Conservation (phyloP, 2,113 vertebrate genomes). For the Loxodonta africana region DNA sequence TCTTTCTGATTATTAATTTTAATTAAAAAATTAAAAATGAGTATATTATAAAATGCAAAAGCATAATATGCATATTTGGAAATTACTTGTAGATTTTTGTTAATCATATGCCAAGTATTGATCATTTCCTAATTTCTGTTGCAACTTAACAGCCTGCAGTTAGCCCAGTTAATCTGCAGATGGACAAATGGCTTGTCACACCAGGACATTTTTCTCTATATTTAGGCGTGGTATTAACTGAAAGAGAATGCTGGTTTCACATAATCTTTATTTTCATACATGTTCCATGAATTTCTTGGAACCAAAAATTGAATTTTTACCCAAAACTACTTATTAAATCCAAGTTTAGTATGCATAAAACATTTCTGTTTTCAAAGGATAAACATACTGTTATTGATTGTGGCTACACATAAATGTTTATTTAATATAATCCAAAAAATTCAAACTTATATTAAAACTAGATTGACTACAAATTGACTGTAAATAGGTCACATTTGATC, state of each 20-base stretch:
- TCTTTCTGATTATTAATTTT: background rate
- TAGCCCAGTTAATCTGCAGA: background rate
- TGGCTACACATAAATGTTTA: conserved; percentile 21
- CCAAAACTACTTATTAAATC: conserved; percentile 30
- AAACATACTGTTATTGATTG: background rate
- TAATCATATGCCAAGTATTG: background rate
- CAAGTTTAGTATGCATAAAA: background rate
- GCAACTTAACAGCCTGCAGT: background rate
- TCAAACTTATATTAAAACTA: conserved; percentile 41
- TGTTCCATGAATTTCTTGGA: background rate
- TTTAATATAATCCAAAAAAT: conserved; percentile 61
- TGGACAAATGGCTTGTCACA: background rate
- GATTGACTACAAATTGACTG: background rate
- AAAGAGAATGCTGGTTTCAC: background rate
- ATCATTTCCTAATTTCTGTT: background rate
- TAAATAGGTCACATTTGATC: conserved; percentile 25
- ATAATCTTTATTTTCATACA: conserved; percentile 29
- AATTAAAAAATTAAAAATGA: conserved; percentile 26
- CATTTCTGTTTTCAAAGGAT: conserved; percentile 44
- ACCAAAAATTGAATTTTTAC: conserved; percentile 7
- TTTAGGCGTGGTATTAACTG: background rate
- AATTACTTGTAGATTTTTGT: conserved; percentile 2
- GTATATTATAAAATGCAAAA: background rate
- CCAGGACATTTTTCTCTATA: background rate
- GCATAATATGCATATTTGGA: background rate